A percentile compares a stretch with the other conserved stretches of the same genome.
These are phyloP conservation scores for Malurus cyaneus DNA, from an alignment of 2,113 vertebrate genomes.

Conservation along the genomic window DNA sequence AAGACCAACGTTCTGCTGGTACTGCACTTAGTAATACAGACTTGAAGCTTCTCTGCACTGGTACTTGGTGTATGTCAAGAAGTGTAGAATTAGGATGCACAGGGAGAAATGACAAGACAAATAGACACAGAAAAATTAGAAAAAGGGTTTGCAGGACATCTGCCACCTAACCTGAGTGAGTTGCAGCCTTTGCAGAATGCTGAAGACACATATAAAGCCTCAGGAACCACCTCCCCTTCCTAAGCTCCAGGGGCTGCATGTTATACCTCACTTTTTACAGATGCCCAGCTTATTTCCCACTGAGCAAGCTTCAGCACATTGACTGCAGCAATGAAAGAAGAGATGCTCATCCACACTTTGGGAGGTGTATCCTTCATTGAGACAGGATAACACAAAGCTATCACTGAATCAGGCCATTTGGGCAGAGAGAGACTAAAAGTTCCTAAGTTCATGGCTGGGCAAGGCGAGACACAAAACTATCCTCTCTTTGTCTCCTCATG, in stretches of 20 bases:
- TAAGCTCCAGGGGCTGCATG: background rate
- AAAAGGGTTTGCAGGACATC: background rate
- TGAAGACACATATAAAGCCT: background rate
- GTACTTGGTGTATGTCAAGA: background rate
- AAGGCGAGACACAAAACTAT: background rate
- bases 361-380: fast-evolving
- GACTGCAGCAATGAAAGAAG: background rate
- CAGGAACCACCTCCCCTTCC: background rate
- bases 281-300: background rate
- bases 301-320: background rate
- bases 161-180: background rate
- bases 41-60: background rate
- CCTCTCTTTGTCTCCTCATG: background rate
- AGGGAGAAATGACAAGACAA: background rate
- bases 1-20: background rate
- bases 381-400: background rate
- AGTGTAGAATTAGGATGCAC: background rate
- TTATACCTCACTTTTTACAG: background rate
- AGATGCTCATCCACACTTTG: background rate
- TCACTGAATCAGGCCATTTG: background rate
- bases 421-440: background rate
- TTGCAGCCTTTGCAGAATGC: background rate
- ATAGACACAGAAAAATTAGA: background rate
- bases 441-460: background rate
- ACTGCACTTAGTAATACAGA: background rate